Evolutionary conservation across 1,140 invertebrate species (phyloP), one percentile per base, ranked within the genome.

Genomic region (Cydia amplana): DNA sequence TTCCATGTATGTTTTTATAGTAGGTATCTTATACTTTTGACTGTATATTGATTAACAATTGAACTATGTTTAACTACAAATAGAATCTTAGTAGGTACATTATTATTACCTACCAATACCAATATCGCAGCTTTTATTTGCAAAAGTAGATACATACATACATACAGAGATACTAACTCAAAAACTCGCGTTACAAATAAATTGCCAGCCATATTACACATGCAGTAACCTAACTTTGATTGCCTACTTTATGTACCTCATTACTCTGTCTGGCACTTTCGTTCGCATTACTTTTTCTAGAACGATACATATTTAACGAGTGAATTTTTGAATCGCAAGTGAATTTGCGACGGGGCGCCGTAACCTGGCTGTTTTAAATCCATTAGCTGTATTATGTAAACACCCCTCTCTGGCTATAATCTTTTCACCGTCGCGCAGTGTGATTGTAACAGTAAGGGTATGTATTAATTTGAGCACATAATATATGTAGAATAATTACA

Each of bases 361-460:
- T 67, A 67, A 67, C 64, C 16, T 67, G 25, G 64, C 25, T 67
- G 64, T 67, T 67, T 36, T 67, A 67, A 67, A 67, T 67, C 64
- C 64, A 67, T 67, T 67, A 67, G 64, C 25, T 32, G 64, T 67
- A 67, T 67, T 67, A 67, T 67, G 64, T 67, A 67, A 67, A 67
- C 64, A 67, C 28, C 64, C 23, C 63, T 28, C 64, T 14, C 25
- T 67, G 25, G 64, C 25, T 32, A 67, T 67, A 67, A 67, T 67
- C 25, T 67, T 25, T 67, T 67, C 64, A 67, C 64, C 25, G 16
- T 9, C 28, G 28, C 64, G 25, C 64, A 67, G 64, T 14, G 6
- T 4, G 25, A 32, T 4, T 16, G 64, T 32, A 36, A 32, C 64
- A 67, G 64, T 32, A 67, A 4, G 23, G 43, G 14, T 46, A 16